Base-by-base conservation (phyloP, 2,888 invertebrate species). In the Saturnia pavonia region DNA sequence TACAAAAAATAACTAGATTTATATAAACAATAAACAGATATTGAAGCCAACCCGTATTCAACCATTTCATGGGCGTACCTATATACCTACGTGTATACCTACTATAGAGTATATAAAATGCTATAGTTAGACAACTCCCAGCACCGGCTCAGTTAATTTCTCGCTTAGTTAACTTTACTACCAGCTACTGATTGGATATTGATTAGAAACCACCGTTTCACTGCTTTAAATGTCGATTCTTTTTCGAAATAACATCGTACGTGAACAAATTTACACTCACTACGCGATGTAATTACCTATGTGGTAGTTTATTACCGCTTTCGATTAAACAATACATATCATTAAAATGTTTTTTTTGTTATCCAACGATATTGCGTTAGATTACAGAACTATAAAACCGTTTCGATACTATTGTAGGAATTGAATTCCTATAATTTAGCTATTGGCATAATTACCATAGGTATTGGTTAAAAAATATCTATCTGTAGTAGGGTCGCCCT, bases 131-230 rank as follows among this genome's bases (percentile, higher is more conserved):
- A 22, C 63, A 69, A n/a, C 22, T 48, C 40, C 82, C 77, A 77
- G 74, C 76, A 79, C 82, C 78, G 81, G 77, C 84, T 81, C 84
- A 88, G 85, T 91, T 92, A 93, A 94, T 94, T 94, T 94, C 92
- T 79, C 92, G 94, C 86, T 94, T 91, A 92, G 93, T 94, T 94
- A 93, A 92, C 88, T 94, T 94, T 93, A 93, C 88, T 82, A 80
- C 91, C 82, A 75, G 73, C 78, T 86, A 80, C 85, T 92, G 94
- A 94, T 94, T 93, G 93, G 91, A 91, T 89, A 91, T 93, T 93
- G 93, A 94, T 93, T 94, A 93, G 91, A 92, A 88, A 80, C 85
- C 85, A 82, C 84, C 83, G 88, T 91, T 91, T 88, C 89, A 86
- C 86, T 81, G 80, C 85, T 90, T 88, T 86, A 90, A 91, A 89